phyloP scores from a whole-genome alignment of 2,888 invertebrate genomes.

The Diloba caeruleocephala region DNA sequence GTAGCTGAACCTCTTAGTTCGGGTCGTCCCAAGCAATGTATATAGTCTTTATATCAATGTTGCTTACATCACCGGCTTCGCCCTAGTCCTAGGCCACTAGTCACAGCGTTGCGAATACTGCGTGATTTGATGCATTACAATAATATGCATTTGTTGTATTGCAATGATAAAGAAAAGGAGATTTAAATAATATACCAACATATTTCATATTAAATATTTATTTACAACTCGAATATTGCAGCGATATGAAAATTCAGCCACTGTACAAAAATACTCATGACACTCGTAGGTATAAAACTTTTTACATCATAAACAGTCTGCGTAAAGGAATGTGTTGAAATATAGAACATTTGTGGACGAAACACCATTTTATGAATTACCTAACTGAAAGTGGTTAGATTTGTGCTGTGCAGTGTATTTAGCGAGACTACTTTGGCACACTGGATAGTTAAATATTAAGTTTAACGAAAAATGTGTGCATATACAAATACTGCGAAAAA shows the following conservation, averaged over 20 bases:
- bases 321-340: conserved; percentile 69
- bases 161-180: no score
- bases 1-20: no score
- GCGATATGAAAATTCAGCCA: conserved; percentile 70
- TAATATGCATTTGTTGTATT: no score
- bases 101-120: no score
- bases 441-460: not conserved
- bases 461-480: not conserved
- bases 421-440: conserved; percentile 43
- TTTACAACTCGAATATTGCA: conserved; percentile 84
- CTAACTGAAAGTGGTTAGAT: conserved; percentile 5
- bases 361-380: conserved; percentile 7
- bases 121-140: no score
- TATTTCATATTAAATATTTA: conserved; percentile 61
- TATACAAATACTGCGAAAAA: not conserved
- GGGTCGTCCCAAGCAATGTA: no score
- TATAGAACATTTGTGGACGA: conserved; percentile 41
- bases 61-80: no score
- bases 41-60: no score
- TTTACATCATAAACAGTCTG: conserved; percentile 66
- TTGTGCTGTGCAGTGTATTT: conserved; percentile 27
- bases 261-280: conserved; percentile 80
- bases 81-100: no score
- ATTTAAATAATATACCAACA: conserved; percentile 21
- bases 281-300: conserved; percentile 54